Evolutionary conservation across 2,113 vertebrate genomes (phyloP), one percentile per base, ranked within the genome.

Genomic region (Myiopsitta monachus): DNA sequence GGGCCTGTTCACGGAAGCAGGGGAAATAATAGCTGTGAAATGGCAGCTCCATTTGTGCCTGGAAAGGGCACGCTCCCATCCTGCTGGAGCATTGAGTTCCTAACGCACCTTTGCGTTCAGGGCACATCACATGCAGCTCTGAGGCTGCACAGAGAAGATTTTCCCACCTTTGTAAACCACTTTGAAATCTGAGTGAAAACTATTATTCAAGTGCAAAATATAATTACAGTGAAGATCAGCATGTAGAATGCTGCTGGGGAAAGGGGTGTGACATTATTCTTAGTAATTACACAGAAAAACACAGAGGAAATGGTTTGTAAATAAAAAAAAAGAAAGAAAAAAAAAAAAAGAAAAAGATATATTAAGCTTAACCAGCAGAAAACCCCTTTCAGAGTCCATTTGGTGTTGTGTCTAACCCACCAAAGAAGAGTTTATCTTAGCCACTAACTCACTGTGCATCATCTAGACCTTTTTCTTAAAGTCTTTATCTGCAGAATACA

Each of bases 231-330:
- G 66, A 95, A 94, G 83, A 89, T 82, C 36, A 51, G 47, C 66
- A 30, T n/a, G 63, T 46, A 84, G 91, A 95, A 55, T 27, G 83
- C 33, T 26, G 41, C 38, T 36, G 43, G 59, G 81, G 47, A 79
- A 94, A 89, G 80, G 66, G 85, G 31, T 66, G 69, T 70, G 64
- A 83, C 93, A 78, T 87, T 87, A 57, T 47, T 90, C 54, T 94
- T 52, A 57, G 89, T 91, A 90, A 81, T 87, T 77, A 76, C 9
- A 49, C 61, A 92, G 87, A 24, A 72, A 39, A 26, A 47, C 75
- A 38, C 22, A 59, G 33, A 74, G 70, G 57, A 66, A 78, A 79
- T 9, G 36, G 31, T 41, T 23, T 72, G 41, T 39, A 80, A 92
- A 86, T 46, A 51, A 39, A 41, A 26, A 27, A 68, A 43, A 18